Percentiles rank a stretch among this genome's conserved stretches.
phyloP scores from a whole-genome alignment of 1,140 invertebrate species.

The Capitella teleta region DNA sequence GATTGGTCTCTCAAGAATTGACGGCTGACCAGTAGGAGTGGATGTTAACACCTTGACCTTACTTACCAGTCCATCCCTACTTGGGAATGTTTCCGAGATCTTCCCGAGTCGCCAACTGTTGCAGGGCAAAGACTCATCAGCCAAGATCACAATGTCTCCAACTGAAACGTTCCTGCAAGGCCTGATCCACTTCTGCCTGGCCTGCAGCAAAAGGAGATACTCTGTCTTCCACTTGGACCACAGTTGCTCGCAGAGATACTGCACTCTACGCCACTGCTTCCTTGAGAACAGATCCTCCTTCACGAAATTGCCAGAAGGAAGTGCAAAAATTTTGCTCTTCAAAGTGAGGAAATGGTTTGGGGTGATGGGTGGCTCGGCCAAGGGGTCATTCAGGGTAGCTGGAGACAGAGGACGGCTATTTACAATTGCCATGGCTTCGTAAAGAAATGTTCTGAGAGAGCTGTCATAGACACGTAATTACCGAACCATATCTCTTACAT shows the following conservation, averaged over 20 bases:
- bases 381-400: slow-evolving; percentile 12
- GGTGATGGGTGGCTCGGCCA: slow-evolving; percentile 10
- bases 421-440: slow-evolving; percentile 18
- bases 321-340: slow-evolving; percentile 3
- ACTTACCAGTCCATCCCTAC: slow-evolving; percentile 10
- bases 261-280: slow-evolving; percentile 16
- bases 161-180: slow-evolving; percentile 4
- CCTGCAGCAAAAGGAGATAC: slow-evolving; percentile 15
- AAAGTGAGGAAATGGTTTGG: slow-evolving; percentile 13
- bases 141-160: slow-evolving; percentile 7
- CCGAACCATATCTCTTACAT: slow-evolving; percentile 13
- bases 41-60: slow-evolving; percentile 9
- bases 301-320: slow-evolving; percentile 5
- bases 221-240: slow-evolving; percentile 16
- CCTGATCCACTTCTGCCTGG: slow-evolving; percentile 13
- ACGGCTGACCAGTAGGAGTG: no score
- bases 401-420: slow-evolving; percentile 13
- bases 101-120: slow-evolving; percentile 5
- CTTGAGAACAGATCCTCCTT: slow-evolving; percentile 5
- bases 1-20: no score
- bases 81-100: slow-evolving; percentile 3
- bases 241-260: slow-evolving; percentile 16
- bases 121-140: background rate
- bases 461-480: slow-evolving; percentile 16
- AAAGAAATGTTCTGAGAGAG: slow-evolving; percentile 15